A percentile compares a stretch with the other conserved stretches of the same genome.
Conservation (phyloP, 2,113 vertebrate genomes). For the Macroglossus sobrinus region DNA sequence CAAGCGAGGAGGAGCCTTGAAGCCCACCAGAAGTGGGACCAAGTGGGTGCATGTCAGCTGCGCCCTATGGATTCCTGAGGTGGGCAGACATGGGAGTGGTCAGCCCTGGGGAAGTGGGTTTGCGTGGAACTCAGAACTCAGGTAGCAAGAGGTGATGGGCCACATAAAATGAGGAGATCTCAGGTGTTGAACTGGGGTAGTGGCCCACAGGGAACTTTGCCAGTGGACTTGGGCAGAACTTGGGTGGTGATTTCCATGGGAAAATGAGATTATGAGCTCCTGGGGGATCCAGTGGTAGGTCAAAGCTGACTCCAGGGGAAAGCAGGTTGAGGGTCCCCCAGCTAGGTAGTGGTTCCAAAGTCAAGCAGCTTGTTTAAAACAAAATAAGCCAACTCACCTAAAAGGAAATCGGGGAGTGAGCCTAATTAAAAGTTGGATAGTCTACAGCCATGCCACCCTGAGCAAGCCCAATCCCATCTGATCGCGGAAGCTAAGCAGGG, state of each 20-base stretch:
- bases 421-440: background rate
- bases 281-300: background rate
- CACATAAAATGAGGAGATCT: background rate
- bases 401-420: background rate
- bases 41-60: slow-evolving; percentile 99
- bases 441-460: too few relatives aligned
- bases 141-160: background rate
- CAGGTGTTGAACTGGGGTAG: background rate
- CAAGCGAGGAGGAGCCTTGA: slow-evolving; percentile 96
- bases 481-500: too few relatives aligned
- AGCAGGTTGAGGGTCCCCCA: background rate
- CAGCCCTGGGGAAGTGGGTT: background rate
- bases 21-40: slow-evolving; percentile 96
- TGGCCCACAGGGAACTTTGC: background rate
- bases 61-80: slow-evolving; percentile 99
- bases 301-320: background rate
- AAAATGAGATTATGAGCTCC: background rate
- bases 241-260: background rate
- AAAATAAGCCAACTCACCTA: background rate
- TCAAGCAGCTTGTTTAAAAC: background rate
- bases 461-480: too few relatives aligned
- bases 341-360: background rate
- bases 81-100: slow-evolving; percentile 64
- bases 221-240: background rate
- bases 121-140: background rate